Conservation (phyloP, 2,113 vertebrate species). For the Choloepus hoffmanni region DNA sequence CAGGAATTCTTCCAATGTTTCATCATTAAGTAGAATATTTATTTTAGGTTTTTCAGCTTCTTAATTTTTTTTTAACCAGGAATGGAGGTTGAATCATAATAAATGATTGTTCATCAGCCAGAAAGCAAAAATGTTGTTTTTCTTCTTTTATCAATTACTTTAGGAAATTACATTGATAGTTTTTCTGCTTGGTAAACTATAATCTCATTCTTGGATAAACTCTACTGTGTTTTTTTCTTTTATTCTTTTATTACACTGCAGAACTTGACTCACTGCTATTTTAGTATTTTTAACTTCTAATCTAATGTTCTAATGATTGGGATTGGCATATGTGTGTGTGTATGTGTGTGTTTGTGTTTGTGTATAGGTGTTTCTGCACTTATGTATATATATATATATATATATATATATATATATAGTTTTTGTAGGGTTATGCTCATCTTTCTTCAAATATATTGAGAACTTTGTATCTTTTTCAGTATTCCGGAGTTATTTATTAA, state of each 20-base stretch:
- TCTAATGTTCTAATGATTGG: not conserved
- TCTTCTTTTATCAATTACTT: conserved; percentile 21
- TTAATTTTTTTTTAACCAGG: not conserved
- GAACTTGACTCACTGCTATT: not conserved
- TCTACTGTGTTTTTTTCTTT: not conserved
- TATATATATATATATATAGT: not conserved
- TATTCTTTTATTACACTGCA: not conserved
- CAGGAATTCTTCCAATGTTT: not conserved
- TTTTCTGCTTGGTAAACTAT: not conserved
- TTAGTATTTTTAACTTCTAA: not conserved
- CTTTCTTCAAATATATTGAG: not conserved
- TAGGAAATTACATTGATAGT: not conserved
- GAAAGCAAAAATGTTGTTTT: not conserved
- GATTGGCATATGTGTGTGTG: not conserved
- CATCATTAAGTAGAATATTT: not conserved
- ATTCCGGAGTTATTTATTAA: not conserved
- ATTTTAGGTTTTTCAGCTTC: not conserved
- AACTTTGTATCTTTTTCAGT: not conserved
- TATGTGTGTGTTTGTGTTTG: too few species aligned
- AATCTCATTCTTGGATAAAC: not conserved
- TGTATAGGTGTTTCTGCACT: too few species aligned
- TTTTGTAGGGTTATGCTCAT: not conserved
- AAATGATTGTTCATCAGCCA: not conserved
- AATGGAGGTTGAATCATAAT: not conserved
- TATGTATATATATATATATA: too few species aligned